Conservation (phyloP, 2,797 vertebrate genomes). For the Amblyopsis hoosieri region DNA sequence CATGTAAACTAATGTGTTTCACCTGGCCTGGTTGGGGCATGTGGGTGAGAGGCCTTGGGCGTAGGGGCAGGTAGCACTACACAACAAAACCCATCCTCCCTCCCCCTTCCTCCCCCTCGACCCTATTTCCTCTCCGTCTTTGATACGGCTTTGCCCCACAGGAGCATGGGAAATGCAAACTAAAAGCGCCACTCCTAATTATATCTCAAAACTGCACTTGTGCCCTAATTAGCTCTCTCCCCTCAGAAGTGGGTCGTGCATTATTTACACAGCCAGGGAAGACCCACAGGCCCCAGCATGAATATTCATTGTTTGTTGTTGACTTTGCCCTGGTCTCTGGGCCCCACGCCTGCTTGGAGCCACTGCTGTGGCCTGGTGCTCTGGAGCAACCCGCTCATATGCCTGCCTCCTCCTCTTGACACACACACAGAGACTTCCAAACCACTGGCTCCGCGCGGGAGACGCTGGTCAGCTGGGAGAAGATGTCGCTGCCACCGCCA, state of each 20-base stretch:
- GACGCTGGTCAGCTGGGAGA: too few species aligned
- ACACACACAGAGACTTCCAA: too few species aligned
- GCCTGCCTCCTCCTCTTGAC: not conserved
- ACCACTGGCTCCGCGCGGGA: too few species aligned
- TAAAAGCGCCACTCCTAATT: slow-evolving; percentile 68
- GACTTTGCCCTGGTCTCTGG: slow-evolving; percentile 66
- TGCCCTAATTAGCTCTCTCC: slow-evolving; percentile 73
- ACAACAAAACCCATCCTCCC: slow-evolving; percentile 28
- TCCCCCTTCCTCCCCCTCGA: slow-evolving; percentile 16
- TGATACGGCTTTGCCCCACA: slow-evolving; percentile 61
- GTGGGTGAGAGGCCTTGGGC: slow-evolving; percentile 21
- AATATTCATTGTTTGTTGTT: slow-evolving; percentile 83
- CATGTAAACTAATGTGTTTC: slow-evolving; percentile 77
- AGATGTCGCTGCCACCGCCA: too few species aligned
- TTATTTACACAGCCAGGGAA: slow-evolving; percentile 83
- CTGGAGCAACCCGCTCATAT: slow-evolving; percentile 39
- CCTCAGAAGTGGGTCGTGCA: slow-evolving; percentile 70
- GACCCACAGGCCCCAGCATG: slow-evolving; percentile 55
- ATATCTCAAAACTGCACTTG: slow-evolving; percentile 74
- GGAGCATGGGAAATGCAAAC: slow-evolving; percentile 62
- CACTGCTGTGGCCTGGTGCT: slow-evolving; percentile 50
- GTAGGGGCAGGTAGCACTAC: slow-evolving; percentile 44
- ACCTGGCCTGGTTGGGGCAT: slow-evolving; percentile 55
- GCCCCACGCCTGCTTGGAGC: slow-evolving; percentile 50
- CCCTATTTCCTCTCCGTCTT: slow-evolving; percentile 63